A percentile compares a stretch with the other conserved stretches of the same genome.
phyloP scores from a whole-genome alignment of 92 coral and sea anemone species.

The Hydrozoanthus gracilis region DNA sequence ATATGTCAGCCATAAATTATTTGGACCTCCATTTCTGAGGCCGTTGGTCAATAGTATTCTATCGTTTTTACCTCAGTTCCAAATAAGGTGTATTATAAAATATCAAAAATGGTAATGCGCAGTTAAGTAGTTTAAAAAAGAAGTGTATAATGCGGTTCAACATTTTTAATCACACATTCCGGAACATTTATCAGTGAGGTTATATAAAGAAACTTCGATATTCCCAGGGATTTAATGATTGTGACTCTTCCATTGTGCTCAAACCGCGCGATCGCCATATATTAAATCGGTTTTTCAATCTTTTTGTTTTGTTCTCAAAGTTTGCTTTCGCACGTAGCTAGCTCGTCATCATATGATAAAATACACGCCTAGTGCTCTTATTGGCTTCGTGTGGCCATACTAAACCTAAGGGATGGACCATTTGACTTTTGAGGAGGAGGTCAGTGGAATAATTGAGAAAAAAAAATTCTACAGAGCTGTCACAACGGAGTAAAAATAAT shows the following conservation, averaged over 20 bases:
- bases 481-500: no score
- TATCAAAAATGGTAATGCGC: no score
- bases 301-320: constrained; percentile 35
- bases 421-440: no score
- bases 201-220: not conserved
- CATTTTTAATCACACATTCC: not conserved
- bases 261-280: constrained; percentile 30
- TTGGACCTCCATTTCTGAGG: constrained; percentile 10
- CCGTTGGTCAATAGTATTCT: not conserved
- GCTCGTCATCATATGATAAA: constrained; percentile 14
- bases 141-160: constrained; percentile 22
- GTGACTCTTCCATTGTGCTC: constrained; percentile 22
- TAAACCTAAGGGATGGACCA: not conserved
- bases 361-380: constrained; percentile 5
- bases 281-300: constrained; percentile 24
- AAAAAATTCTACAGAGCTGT: no score
- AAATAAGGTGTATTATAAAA: no score
- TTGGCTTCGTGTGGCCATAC: not conserved
- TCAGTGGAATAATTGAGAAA: no score
- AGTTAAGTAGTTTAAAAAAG: no score
- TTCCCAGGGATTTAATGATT: constrained; percentile 15
- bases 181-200: constrained; percentile 17
- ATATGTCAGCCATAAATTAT: not conserved
- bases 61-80: not conserved
- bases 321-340: constrained; percentile 17